Conservation (phyloP, 2,113 vertebrate genomes). For the Numenius arquata region DNA sequence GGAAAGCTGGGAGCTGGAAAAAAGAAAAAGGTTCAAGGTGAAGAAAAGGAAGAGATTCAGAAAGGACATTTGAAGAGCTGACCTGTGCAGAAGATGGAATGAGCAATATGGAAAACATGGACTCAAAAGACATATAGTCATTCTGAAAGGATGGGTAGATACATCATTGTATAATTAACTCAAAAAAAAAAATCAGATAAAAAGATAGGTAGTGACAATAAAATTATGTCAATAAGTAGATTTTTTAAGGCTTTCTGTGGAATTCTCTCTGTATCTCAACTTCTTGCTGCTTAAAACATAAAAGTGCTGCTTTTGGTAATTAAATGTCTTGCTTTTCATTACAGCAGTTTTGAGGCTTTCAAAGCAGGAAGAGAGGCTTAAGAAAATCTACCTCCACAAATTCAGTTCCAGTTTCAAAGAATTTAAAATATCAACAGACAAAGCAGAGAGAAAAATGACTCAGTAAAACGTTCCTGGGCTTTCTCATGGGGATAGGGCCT, state of each 20-base stretch:
- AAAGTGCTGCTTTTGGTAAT: neutral
- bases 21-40: neutral
- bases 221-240: neutral
- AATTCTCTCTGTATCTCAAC: neutral
- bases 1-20: neutral
- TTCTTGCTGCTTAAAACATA: neutral
- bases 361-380: neutral
- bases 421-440: neutral
- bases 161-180: neutral
- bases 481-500: neutral
- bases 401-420: neutral
- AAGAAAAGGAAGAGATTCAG: neutral
- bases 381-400: neutral
- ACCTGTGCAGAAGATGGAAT: neutral
- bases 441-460: neutral
- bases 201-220: neutral
- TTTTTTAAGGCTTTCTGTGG: neutral
- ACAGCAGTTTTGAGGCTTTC: neutral
- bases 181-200: neutral
- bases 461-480: neutral
- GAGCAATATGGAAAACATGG: neutral
- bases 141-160: neutral
- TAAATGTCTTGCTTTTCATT: neutral
- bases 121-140: neutral
- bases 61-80: neutral